Percentiles rank a stretch among this genome's conserved stretches.
phyloP scores from a whole-genome alignment of 2,797 vertebrate species.

The Crocidura indochinensis region DNA sequence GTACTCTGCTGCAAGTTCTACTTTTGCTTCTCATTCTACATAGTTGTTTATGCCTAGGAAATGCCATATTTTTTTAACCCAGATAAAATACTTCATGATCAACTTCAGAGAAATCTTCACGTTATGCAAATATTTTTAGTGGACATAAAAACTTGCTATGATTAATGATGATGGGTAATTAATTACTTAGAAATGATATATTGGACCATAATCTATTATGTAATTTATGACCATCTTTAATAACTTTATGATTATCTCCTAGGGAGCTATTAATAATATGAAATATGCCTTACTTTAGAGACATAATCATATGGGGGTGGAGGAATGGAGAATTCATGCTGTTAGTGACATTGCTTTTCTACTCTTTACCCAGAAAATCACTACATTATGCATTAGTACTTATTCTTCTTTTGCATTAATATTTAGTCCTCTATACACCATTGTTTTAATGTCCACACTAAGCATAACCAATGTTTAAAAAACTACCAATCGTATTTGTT shows the following conservation, averaged over 20 bases:
- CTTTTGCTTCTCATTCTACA: constrained; percentile 54
- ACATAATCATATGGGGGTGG: too few species aligned
- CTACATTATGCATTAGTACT: neutral
- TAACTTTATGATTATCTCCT: neutral
- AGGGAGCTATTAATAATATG: neutral
- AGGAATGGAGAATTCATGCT: neutral
- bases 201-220: neutral
- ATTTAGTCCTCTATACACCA: neutral
- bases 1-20: constrained; percentile 42
- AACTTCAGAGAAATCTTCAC: neutral
- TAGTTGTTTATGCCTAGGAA: too few species aligned
- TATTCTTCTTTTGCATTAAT: neutral
- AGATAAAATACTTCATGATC: constrained; percentile 61
- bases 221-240: neutral
- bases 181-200: neutral
- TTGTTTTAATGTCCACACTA: neutral
- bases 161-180: neutral
- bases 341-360: too few species aligned
- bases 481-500: too few species aligned
- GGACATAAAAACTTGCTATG: neutral
- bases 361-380: neutral
- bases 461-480: neutral
- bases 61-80: constrained; percentile 64
- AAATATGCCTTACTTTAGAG: neutral
- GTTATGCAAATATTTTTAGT: neutral